phyloP scores from a whole-genome alignment of 2,888 invertebrate genomes.

The Barypeithes pellucidus region DNA sequence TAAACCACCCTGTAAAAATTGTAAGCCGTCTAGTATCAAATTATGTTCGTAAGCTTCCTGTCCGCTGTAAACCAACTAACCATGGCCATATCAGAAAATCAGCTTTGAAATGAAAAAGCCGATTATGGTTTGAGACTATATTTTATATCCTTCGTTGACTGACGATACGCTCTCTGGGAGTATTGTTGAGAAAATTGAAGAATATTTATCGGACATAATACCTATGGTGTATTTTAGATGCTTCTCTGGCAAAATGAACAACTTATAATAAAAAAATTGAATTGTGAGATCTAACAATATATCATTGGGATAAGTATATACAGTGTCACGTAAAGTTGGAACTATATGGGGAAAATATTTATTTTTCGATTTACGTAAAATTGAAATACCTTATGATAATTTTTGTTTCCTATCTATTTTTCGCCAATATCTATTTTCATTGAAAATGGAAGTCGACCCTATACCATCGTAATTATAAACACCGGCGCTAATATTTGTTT shows the following conservation, averaged over 20 bases:
- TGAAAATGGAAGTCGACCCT: no score
- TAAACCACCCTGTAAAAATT: slow-evolving; percentile 33
- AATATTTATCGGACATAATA: slow-evolving; percentile 37
- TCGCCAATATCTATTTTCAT: no score
- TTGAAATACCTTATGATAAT: no score
- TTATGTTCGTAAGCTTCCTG: slow-evolving; percentile 43
- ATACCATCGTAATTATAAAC: no score
- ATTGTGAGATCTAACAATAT: background rate
- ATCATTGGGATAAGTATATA: no score
- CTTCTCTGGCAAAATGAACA: slow-evolving; percentile 31
- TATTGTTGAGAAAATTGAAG: slow-evolving; percentile 47
- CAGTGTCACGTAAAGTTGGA: no score
- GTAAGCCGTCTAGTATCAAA: slow-evolving; percentile 43
- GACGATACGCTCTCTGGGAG: slow-evolving; percentile 34
- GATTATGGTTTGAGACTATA: slow-evolving; percentile 49
- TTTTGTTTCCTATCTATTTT: no score
- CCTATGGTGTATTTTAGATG: slow-evolving; percentile 23
- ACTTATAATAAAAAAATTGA: background rate
- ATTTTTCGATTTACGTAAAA: no score
- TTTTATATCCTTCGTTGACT: slow-evolving; percentile 45
- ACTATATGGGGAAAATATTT: no score
- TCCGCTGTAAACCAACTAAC: slow-evolving; percentile 47
- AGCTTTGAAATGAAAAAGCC: slow-evolving; percentile 53
- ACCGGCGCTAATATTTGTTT: no score
- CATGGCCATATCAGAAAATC: slow-evolving; percentile 52